phyloP scores from a whole-genome alignment of 2,113 vertebrate species.

The Hippoglossus stenolepis region DNA sequence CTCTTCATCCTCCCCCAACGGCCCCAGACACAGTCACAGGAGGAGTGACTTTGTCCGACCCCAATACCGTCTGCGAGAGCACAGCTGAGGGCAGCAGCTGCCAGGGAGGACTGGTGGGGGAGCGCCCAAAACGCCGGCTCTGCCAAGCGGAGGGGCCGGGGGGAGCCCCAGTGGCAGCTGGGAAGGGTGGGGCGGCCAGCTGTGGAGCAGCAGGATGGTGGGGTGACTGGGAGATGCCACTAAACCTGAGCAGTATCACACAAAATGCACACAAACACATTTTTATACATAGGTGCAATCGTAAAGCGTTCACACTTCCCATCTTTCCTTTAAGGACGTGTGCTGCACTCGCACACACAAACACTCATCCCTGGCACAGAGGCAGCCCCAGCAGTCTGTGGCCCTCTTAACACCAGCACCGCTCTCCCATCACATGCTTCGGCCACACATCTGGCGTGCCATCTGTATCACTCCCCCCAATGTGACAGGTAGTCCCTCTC shows the following conservation, averaged over 20 bases:
- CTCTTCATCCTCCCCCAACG: constrained; percentile 68
- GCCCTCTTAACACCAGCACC: constrained; percentile 68
- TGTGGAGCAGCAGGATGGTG: constrained; percentile 85
- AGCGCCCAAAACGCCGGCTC: constrained; percentile 75
- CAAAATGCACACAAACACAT: constrained; percentile 24
- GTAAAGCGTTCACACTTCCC: constrained; percentile 14
- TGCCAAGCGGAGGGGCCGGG: constrained; percentile 79
- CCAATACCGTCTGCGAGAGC: constrained; percentile 79
- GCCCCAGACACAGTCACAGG: constrained; percentile 79
- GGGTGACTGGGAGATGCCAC: constrained; percentile 74
- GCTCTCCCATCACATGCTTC: constrained; percentile 70
- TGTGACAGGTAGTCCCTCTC: constrained; percentile 82
- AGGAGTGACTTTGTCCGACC: constrained; percentile 86
- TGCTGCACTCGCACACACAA: constrained; percentile 19
- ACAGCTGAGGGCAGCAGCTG: constrained; percentile 81
- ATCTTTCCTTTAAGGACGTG: constrained; percentile 28
- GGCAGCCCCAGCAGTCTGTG: constrained; percentile 45
- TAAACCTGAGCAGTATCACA: constrained; percentile 63
- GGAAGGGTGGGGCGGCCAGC: constrained; percentile 84
- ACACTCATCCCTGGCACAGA: constrained; percentile 36
- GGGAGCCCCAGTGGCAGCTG: constrained; percentile 86
- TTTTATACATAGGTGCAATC: background rate
- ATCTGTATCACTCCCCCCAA: constrained; percentile 80
- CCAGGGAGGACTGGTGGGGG: constrained; percentile 81
- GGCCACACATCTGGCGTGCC: constrained; percentile 84